Evolutionary conservation across 2,888 invertebrate genomes (phyloP), one percentile per base, ranked within the genome.

Genomic region (Agrotis ipsilon): DNA sequence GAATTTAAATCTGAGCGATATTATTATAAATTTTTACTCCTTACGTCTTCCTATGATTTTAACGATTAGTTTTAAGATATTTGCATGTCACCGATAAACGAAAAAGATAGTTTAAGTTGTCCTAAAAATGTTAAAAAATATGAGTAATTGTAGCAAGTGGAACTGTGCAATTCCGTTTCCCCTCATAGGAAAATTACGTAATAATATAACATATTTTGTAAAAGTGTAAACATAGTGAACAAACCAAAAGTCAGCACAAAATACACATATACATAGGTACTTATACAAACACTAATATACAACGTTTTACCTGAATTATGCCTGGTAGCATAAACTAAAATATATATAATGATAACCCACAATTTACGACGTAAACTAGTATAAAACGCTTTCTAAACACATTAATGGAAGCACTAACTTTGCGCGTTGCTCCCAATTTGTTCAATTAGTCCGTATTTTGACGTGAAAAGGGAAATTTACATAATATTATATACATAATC

Each of bases 331-430:
- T 52, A 48, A 51, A 65, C 49, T 24, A 18, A n/a, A 52, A 46
- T 19, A 43, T n/a, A 3, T 59, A 18, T 67, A 48, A 67, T 59
- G 51, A 58, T 75, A 58, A 39, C 21, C 46, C 9, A 9, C 27
- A 27, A 59, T 32, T 18, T 14, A 32, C 27, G 43, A 39, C 3
- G 11, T n/a, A 32, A 66, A 16, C 39, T 66, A 16, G 6, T 46
- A 39, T 19, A 7, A 52, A 72, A 59, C 43, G 43, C 16, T 67
- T 72, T 58, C 45, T 46, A 75, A 58, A 65, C 51, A 64, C 24
- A 52, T 65, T 64, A 51, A 57, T 32, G 51, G 16, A 11, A 65
- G 24, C 51, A 27, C 39, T 75, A 48, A 49, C 39, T 67, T 39
- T 11, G 19, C 46, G 16, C 21, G n/a, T 16, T 51, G 27, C 11